A percentile compares a stretch with the other conserved stretches of the same genome.
phyloP scores from a whole-genome alignment of 2,888 invertebrate species.

The Eretmocerus hayati region DNA sequence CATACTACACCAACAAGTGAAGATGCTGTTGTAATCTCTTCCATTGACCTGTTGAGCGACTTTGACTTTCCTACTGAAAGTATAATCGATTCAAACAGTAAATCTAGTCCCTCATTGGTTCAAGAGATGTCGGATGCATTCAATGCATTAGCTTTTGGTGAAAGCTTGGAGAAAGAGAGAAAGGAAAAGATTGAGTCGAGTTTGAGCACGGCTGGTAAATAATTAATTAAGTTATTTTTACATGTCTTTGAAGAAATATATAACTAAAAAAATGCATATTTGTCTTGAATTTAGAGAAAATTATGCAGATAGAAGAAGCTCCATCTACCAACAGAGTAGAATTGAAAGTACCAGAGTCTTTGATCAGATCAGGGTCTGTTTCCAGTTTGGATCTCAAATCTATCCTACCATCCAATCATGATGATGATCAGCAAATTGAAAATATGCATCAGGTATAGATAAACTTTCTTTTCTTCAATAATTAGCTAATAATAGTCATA shows the following conservation, averaged over 20 bases:
- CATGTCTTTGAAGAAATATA: conserved; percentile 5
- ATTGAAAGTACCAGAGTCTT: conserved; percentile 32
- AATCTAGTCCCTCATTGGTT: conserved; percentile 31
- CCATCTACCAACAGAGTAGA: conserved; percentile 44
- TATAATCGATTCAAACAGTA: conserved; percentile 22
- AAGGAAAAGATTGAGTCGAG: conserved; percentile 35
- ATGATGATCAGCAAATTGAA: conserved; percentile 38
- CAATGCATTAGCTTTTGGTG: conserved; percentile 35
- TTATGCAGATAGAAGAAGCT: conserved; percentile 39
- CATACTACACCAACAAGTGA: conserved; percentile 18
- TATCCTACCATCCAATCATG: conserved; percentile 38
- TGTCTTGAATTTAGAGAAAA: conserved; percentile 40
- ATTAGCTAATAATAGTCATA: no score
- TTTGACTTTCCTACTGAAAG: conserved; percentile 33
- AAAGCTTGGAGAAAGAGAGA: conserved; percentile 25
- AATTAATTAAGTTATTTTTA: background rate
- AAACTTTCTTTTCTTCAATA: no score
- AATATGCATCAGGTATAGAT: conserved; percentile 37
- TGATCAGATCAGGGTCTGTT: conserved; percentile 43
- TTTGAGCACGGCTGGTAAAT: conserved; percentile 21
- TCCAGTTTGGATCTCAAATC: conserved; percentile 46
- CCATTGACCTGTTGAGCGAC: conserved; percentile 35
- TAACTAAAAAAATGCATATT: conserved; percentile 1
- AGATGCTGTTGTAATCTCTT: conserved; percentile 13
- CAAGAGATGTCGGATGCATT: conserved; percentile 37